Evolutionary conservation across 2,113 vertebrate genomes (phyloP), one percentile per base, ranked within the genome.

Genomic region (Myanophis thanlyinensis): DNA sequence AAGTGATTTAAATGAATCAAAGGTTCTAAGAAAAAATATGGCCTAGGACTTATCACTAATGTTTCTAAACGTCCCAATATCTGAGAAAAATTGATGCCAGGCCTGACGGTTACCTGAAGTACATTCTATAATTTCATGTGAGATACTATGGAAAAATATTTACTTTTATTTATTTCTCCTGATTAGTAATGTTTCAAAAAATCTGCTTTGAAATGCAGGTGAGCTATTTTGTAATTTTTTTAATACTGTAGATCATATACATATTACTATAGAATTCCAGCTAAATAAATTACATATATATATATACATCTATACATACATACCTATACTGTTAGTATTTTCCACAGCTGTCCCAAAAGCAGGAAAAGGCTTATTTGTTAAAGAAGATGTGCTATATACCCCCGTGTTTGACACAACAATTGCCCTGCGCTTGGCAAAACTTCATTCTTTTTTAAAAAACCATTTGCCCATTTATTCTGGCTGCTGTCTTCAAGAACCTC

Each of bases 361-460:
- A 89, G 92, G 89, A 91, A 85, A 95, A 80, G 96, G 93, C 87
- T 95, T 95, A 93, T 93, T 93, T 94, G 91, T 96, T 94, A 88
- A 94, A 89, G 95, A 96, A 94, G 95, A 96, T 85, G 96, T 96
- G 92, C 85, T 97, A 88, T 23, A 95, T 47, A 97, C 97, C 27
- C 96, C 97, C 44, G 92, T 97, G 92, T 97, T 96, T 94, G 97
- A 98, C 90, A 94, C 94, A 3, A 96, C 94, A 85, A 93, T 98
- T 96, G 96, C 97, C 93, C 95, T 97, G 47, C 98, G 98, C 88
- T 96, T 98, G 94, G 96, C 94, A 95, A 97, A 97, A 97, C 97
- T 98, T 94, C 98, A 99, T 95, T 93, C 54, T 80, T 98, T 98
- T 93, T 96, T 99, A 87, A 97, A 96, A 95, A 91, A 92, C 10